Evolutionary conservation across 2,797 vertebrate species (phyloP), one percentile per base, ranked within the genome.

Genomic region (Diplodus sargus): DNA sequence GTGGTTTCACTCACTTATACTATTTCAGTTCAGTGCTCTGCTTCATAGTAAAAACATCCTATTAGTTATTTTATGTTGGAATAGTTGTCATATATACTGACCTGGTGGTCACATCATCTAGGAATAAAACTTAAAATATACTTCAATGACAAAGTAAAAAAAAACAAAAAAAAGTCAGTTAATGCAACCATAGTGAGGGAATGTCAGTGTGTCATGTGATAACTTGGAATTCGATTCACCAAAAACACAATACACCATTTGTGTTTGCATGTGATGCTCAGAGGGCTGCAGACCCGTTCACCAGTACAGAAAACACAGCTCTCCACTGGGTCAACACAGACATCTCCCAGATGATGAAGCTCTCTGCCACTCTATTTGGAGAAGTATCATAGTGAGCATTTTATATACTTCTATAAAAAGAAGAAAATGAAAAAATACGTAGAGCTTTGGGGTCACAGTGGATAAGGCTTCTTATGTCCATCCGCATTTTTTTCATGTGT

Each of bases 401-500:
- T 87, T 43, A 78, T 78, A 14, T 76, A 71, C 77, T 69, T 75
- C 60, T 81, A 85, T 73, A 75, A 83, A 83, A 90, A 81, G 20
- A 57, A 39, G 39, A 23, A 65, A 59, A 76, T 65, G 52, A 62
- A 91, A 89, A 90, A 87, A 85, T 77, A 81, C 28, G 63, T 89
- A 75, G 79, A 84, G 84, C 87, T 90, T 92, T 85, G 87, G 88
- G 83, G 83, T 91, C 93, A 93, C 92, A 93, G 93, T 92, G 92
- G 87, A 85, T 91, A 92, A 90, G 91, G 92, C 92, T 89, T 89
- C 83, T 87, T 54, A 61, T 54, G 72, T 86, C 83, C 73, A 14
- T 76, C 77, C n/a, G 63, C n/a, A n/a, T 39, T 39, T 39, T 39
- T 63, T 75, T 70, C 47, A 42, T 66, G 51, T 45, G 57, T 58